phyloP scores from a whole-genome alignment of 2,888 invertebrate species.

The Candidula unifasciata region DNA sequence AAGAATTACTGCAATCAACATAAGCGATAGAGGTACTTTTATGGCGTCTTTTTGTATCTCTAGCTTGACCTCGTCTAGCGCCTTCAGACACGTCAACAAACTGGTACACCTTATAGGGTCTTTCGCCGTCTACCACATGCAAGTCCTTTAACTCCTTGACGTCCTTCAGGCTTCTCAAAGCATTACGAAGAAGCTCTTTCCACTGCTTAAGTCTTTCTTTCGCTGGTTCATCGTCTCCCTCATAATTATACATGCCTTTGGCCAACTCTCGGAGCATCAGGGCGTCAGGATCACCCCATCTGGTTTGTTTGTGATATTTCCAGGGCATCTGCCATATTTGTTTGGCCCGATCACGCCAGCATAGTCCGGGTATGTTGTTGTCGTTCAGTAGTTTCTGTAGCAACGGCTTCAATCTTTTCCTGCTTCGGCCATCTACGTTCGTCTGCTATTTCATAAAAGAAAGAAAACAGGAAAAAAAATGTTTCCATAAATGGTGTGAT shows the following conservation, averaged over 20 bases:
- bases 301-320: not conserved
- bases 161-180: not conserved
- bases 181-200: conserved; percentile 13
- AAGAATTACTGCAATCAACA: not conserved
- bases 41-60: not conserved
- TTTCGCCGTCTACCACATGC: not conserved
- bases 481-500: no score
- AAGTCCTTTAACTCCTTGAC: not conserved
- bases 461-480: not conserved
- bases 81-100: not conserved
- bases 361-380: not conserved
- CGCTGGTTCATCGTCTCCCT: no score
- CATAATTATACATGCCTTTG: not conserved
- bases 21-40: not conserved
- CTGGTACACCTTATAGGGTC: conserved; percentile 9
- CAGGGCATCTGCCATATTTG: conserved; percentile 17
- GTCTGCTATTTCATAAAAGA: not conserved
- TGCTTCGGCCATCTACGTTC: not conserved
- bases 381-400: not conserved
- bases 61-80: not conserved
- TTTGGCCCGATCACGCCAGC: not conserved
- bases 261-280: conserved; percentile 1
- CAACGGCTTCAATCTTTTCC: not conserved
- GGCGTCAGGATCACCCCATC: not conserved
- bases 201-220: not conserved